Percentiles rank a stretch among this genome's conserved stretches.
Conservation (phyloP, 2,113 vertebrate genomes). For the Clarias macrocephalus region DNA sequence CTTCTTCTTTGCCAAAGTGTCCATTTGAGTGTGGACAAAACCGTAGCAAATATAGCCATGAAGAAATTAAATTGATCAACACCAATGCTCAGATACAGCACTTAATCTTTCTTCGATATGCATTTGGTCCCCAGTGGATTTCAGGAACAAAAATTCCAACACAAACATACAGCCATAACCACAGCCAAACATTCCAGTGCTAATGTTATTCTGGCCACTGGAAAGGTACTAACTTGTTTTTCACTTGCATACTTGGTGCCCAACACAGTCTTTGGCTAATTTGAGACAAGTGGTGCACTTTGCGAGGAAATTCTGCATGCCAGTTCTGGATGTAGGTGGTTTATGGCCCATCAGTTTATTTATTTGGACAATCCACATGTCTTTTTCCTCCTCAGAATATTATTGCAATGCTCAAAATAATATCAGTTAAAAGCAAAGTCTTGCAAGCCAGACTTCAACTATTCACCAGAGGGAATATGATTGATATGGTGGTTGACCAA, state of each 20-base stretch:
- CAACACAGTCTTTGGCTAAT: not conserved
- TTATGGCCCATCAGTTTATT: not conserved
- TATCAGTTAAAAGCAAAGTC: not conserved
- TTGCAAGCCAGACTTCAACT: not conserved
- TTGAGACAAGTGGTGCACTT: conserved; percentile 17
- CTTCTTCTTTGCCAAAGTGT: not conserved
- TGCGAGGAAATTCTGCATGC: not conserved
- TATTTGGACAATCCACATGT: not conserved
- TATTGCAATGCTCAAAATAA: not conserved
- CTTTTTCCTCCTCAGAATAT: not conserved
- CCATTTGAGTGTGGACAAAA: not conserved
- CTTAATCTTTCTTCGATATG: not conserved
- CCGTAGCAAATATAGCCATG: not conserved
- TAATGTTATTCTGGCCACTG: not conserved
- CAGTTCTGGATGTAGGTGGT: not conserved
- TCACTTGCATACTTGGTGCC: not conserved
- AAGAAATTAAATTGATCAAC: not conserved
- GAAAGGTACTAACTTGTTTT: not conserved
- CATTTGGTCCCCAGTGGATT: not conserved
- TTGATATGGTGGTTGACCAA: not conserved
- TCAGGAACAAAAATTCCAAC: not conserved
- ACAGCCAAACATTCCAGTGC: not conserved
- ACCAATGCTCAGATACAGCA: not conserved
- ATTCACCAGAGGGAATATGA: not conserved
- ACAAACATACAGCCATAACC: not conserved